phyloP scores from a whole-genome alignment of 2,888 invertebrate species.

The Adela reaumurella region DNA sequence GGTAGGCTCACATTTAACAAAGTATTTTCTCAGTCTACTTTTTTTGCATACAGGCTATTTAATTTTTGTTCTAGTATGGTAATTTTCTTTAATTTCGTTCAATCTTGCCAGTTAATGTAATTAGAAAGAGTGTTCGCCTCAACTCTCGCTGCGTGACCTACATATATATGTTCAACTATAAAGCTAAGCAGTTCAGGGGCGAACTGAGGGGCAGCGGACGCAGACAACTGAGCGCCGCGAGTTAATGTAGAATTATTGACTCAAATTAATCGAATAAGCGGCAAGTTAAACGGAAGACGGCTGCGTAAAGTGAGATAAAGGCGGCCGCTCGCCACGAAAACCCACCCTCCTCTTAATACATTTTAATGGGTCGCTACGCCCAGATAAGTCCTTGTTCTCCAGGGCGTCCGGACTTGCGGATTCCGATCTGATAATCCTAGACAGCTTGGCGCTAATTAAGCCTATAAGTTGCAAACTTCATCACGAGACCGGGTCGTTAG shows the following conservation, averaged over 20 bases:
- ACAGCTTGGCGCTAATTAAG: not conserved
- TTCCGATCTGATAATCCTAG: not conserved
- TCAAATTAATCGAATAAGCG: conserved; percentile 55
- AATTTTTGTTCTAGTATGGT: too few relatives aligned
- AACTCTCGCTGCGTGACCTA: too few relatives aligned
- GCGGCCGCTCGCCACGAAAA: conserved; percentile 31
- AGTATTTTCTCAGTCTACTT: too few relatives aligned
- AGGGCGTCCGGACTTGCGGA: not conserved
- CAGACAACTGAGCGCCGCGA: conserved; percentile 16
- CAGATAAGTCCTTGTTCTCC: not conserved
- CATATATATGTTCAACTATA: too few relatives aligned
- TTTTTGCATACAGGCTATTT: too few relatives aligned
- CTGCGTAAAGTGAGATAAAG: conserved; percentile 49
- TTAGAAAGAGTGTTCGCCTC: too few relatives aligned
- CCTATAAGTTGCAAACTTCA: not conserved
- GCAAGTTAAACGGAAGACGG: conserved; percentile 38
- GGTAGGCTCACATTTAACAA: too few relatives aligned
- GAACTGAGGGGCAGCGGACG: too few relatives aligned
- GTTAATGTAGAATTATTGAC: conserved; percentile 54
- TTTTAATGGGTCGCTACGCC: not conserved
- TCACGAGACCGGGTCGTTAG: not conserved
- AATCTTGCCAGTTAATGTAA: too few relatives aligned
- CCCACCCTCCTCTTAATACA: not conserved
- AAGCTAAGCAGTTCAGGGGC: too few relatives aligned
- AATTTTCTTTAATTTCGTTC: too few relatives aligned